Evolutionary conservation across 2,888 invertebrate genomes (phyloP), one percentile per base, ranked within the genome.

Genomic region (Clistopyga incitator): DNA sequence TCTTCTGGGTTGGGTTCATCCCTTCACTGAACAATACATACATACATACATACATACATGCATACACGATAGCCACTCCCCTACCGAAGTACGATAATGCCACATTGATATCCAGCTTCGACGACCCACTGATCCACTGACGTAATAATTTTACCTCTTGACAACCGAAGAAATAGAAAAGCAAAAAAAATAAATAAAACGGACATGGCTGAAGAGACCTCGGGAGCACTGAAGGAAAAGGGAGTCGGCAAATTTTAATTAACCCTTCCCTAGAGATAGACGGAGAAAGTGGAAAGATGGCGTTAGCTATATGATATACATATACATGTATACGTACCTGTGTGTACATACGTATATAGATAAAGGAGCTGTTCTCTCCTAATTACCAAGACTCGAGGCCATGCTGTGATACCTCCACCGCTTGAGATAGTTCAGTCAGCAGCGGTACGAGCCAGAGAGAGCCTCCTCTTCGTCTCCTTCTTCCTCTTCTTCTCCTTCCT

Each of bases 321-420:
- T 45, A 11, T n/a, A 42, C 6, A 47, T 20, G 23, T 52, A 59
- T 50, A 50, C 6, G 15, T 54, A 54, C 20, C 29, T 15, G 18
- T 34, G 29, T 34, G n/a, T 61, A 34, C 15, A 10, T 61, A 34
- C 29, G n/a, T 59, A 38, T 10, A 56, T 11, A 18, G 45, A 54
- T 59, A 64, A 56, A 77, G 25, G 56, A 72, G 34, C 20, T 67
- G 71, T 45, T 78, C 78, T 84, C 78, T 84, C 80, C 84, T 84
- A 84, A 84, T 84, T 84, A 84, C 84, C 78, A 70, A 56, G 80
- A 68, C 70, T 78, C 64, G 64, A 81, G 70, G 77, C 64, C 74
- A 56, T 78, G 67, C 23, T 25, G 45, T 59, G 25, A 56, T 65
- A 67, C 54, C 50, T 45, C 15, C n/a, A 45, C n/a, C n/a, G 29